Evolutionary conservation across 2,797 vertebrate species (phyloP).

Genomic region (Rallus crepitans): DNA sequence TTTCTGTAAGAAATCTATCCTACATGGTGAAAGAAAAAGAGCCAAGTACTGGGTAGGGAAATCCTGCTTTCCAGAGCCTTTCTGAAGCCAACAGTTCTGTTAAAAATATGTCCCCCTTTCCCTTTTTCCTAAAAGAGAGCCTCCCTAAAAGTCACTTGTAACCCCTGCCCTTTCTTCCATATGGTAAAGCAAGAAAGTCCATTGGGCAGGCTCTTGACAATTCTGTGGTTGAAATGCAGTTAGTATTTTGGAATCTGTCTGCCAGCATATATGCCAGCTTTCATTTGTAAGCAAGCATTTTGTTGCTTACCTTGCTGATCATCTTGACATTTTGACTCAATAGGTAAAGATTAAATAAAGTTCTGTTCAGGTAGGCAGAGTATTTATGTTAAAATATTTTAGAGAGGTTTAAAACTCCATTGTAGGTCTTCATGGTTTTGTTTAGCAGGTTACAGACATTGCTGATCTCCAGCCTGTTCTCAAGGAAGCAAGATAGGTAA

Average conservation of each 20-base stretch:
- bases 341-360: neutral
- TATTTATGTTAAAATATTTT: constrained; percentile 51
- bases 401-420: constrained; percentile 26
- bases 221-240: neutral
- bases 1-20: neutral
- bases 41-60: neutral
- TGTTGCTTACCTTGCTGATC: neutral
- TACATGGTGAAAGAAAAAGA: neutral
- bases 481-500: neutral
- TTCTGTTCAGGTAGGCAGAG: constrained; percentile 1
- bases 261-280: neutral
- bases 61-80: neutral
- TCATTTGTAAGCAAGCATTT: neutral
- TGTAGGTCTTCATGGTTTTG: constrained; percentile 27
- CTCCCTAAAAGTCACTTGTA: neutral
- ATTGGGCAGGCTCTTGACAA: neutral
- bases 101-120: neutral
- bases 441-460: constrained; percentile 34
- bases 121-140: neutral
- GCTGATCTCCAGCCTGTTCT: constrained; percentile 37
- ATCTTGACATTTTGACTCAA: neutral
- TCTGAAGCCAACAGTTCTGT: neutral
- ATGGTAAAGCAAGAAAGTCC: neutral
- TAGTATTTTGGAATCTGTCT: neutral
- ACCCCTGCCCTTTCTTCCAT: neutral